Evolutionary conservation across 92 coral and sea anemone species (phyloP).

Genomic region (Plumapathes pennacea): DNA sequence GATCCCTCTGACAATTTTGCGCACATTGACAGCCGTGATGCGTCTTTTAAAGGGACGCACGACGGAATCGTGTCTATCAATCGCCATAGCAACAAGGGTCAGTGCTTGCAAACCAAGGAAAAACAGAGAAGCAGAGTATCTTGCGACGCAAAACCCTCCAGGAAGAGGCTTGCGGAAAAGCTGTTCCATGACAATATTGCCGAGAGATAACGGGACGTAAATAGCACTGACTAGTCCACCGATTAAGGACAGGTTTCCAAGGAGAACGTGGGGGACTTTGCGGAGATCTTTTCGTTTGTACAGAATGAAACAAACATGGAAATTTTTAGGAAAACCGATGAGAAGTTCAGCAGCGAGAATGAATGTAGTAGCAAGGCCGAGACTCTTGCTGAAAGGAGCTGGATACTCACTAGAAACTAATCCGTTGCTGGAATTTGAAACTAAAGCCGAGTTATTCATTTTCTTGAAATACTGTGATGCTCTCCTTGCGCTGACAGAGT

Average conservation of each 20-base stretch:
- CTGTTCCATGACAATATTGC: background rate
- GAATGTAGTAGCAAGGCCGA: too few relatives aligned
- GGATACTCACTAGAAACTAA: too few relatives aligned
- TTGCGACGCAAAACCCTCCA: too few relatives aligned
- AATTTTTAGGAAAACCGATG: too few relatives aligned
- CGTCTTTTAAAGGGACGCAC: constrained; percentile 4
- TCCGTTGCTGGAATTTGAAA: too few relatives aligned
- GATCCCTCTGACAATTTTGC: background rate
- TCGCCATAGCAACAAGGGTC: constrained; percentile 4
- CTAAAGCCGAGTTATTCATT: too few relatives aligned
- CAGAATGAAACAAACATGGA: constrained; percentile 1
- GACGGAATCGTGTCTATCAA: constrained; percentile 14
- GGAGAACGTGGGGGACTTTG: constrained; percentile 1
- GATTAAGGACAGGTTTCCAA: constrained; percentile 1
- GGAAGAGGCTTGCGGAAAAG: background rate
- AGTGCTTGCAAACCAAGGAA: too few relatives aligned
- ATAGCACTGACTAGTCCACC: background rate
- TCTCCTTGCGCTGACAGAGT: too few relatives aligned
- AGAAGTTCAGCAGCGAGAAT: too few relatives aligned
- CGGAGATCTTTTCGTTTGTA: background rate
- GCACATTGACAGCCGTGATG: constrained; percentile 5
- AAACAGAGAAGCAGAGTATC: too few relatives aligned
- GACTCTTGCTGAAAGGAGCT: too few relatives aligned
- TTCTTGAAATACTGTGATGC: too few relatives aligned
- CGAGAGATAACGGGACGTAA: background rate